These are phyloP conservation scores for Muricea muricata DNA, from an alignment of 92 coral and sea anemone species.

Conservation along the genomic window DNA sequence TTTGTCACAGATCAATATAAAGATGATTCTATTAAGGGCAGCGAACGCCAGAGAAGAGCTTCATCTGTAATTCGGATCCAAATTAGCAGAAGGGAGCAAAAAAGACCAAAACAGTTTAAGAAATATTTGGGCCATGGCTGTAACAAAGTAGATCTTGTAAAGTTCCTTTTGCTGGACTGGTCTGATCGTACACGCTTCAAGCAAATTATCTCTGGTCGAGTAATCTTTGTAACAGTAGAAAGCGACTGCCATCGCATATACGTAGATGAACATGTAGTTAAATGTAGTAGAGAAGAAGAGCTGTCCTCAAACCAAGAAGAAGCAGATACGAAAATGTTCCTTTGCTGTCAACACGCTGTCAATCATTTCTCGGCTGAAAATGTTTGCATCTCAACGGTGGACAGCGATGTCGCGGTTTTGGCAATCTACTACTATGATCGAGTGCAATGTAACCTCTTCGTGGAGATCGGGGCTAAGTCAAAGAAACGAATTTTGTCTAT, in stretches of 20 bases:
- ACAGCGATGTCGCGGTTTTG: slow-evolving; percentile 13
- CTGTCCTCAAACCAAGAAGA: neutral
- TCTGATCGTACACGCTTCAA: neutral
- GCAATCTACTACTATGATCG: slow-evolving; percentile 22
- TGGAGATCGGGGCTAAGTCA: neutral
- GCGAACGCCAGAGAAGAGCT: slow-evolving; percentile 1
- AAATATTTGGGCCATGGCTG: neutral
- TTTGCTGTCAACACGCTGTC: neutral
- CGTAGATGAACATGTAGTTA: neutral
- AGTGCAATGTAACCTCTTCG: neutral
- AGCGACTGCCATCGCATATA: neutral
- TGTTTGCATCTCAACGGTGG: slow-evolving; percentile 5
- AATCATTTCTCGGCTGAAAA: slow-evolving; percentile 1
- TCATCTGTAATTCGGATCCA: slow-evolving; percentile 11
- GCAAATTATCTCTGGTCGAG: neutral
- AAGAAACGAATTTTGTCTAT: neutral
- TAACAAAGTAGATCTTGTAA: neutral
- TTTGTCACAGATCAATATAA: slow-evolving; percentile 29
- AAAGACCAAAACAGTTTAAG: neutral
- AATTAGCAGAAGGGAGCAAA: slow-evolving; percentile 3
- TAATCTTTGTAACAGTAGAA: neutral
- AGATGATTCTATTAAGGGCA: slow-evolving; percentile 18
- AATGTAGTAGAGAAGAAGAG: neutral
- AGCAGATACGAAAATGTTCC: neutral
- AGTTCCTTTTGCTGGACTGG: neutral